phyloP scores from a whole-genome alignment of 2,113 vertebrate genomes.

The Percopsis transmontana region DNA sequence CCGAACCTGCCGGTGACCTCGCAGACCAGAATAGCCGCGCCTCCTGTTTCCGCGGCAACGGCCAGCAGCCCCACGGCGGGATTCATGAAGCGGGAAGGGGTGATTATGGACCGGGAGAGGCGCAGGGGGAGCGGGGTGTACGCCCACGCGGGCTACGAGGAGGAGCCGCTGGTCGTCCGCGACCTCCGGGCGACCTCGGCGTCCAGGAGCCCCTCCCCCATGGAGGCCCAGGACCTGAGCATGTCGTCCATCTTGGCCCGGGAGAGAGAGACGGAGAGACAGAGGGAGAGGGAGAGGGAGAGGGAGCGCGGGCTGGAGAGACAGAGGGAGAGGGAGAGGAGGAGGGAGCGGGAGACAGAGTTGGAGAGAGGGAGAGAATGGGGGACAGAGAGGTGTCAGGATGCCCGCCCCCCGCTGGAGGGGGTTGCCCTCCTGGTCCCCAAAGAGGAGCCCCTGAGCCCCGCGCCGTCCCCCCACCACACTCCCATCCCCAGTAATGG shows the following conservation, averaged over 20 bases:
- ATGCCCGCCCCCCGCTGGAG: constrained; percentile 45
- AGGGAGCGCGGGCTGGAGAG: constrained; percentile 52
- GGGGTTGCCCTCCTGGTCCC: constrained; percentile 70
- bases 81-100: constrained; percentile 69
- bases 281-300: constrained; percentile 29
- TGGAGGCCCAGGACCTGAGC: constrained; percentile 77
- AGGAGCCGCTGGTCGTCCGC: constrained; percentile 58
- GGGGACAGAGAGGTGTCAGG: constrained; percentile 49
- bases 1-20: constrained; percentile 54
- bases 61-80: constrained; percentile 60
- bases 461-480: constrained; percentile 72
- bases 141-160: constrained; percentile 50
- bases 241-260: constrained; percentile 75
- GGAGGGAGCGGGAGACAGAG: constrained; percentile 34
- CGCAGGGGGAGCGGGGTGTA: constrained; percentile 55
- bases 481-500: constrained; percentile 73
- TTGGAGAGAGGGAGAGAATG: constrained; percentile 38
- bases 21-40: constrained; percentile 69
- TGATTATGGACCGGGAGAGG: constrained; percentile 70
- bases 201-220: constrained; percentile 69
- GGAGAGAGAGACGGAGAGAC: constrained; percentile 69
- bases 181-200: constrained; percentile 67
- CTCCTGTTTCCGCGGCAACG: constrained; percentile 73
- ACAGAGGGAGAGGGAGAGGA: constrained; percentile 57
- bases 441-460: constrained; percentile 79